These are phyloP conservation scores for Morinoia aosen DNA, from an alignment of 2,888 invertebrate species.

Conservation along the genomic window DNA sequence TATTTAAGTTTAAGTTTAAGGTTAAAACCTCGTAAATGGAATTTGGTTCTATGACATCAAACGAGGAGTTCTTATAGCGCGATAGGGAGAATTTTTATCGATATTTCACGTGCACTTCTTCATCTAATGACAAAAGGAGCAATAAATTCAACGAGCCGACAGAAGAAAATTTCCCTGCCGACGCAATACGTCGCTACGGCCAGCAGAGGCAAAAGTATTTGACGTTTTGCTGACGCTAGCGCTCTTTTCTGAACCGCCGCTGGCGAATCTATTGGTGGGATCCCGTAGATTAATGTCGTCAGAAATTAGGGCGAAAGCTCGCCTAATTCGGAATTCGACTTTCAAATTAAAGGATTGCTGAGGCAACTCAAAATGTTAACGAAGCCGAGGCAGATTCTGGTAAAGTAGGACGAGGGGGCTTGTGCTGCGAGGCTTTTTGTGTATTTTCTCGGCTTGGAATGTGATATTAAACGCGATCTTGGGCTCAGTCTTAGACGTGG, in stretches of 20 bases:
- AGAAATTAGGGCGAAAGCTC: constrained; percentile 22
- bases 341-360: constrained; percentile 37
- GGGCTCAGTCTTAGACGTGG: neutral
- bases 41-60: neutral
- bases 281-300: constrained; percentile 29
- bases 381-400: neutral
- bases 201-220: constrained; percentile 1
- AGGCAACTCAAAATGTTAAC: constrained; percentile 34
- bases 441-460: neutral
- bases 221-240: constrained; percentile 38
- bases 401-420: neutral
- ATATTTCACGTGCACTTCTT: constrained; percentile 1
- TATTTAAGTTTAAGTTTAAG: neutral
- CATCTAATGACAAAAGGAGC: constrained; percentile 1
- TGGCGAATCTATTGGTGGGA: constrained; percentile 19
- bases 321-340: constrained; percentile 13
- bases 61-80: neutral
- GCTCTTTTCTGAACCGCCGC: constrained; percentile 1
- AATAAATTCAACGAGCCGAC: neutral
- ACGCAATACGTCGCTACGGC: constrained; percentile 10
- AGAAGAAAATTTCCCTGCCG: constrained; percentile 27
- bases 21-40: neutral
- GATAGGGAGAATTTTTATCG: neutral
- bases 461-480: neutral
- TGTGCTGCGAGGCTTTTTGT: neutral